phyloP scores from a whole-genome alignment of 2,888 invertebrate genomes.

The Acronicta psi region DNA sequence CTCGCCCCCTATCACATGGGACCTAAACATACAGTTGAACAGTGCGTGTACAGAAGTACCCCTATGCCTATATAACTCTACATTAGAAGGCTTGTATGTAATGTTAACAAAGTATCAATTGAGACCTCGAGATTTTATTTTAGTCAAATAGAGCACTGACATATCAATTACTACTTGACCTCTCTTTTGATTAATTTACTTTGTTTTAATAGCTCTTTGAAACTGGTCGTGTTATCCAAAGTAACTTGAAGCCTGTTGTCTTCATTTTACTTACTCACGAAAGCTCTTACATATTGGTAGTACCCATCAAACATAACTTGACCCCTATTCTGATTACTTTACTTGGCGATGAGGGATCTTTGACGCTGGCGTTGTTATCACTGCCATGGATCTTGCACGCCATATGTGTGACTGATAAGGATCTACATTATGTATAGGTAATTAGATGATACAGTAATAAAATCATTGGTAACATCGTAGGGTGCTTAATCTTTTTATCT shows the following conservation, averaged over 20 bases:
- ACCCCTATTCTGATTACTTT: not conserved
- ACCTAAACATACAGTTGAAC: too few species aligned
- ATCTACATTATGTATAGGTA: constrained; percentile 75
- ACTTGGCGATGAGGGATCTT: constrained; percentile 26
- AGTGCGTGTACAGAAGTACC: too few species aligned
- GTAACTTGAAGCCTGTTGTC: constrained; percentile 3
- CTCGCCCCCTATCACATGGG: too few species aligned
- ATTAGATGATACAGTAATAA: constrained; percentile 86
- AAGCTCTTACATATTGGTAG: constrained; percentile 7
- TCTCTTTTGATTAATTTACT: too few species aligned
- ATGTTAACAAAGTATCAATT: too few species aligned
- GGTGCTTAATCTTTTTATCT: constrained; percentile 67
- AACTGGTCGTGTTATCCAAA: not conserved
- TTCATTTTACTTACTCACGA: not conserved
- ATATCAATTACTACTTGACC: too few species aligned
- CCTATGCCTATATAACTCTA: too few species aligned
- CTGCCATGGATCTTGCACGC: constrained; percentile 66
- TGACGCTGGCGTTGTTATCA: constrained; percentile 63
- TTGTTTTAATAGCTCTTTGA: not conserved
- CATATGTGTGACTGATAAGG: constrained; percentile 78
- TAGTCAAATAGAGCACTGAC: too few species aligned
- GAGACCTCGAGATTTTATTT: too few species aligned
- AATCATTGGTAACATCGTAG: constrained; percentile 75
- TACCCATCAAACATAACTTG: constrained; percentile 8
- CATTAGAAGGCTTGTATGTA: too few species aligned